A percentile compares a stretch with the other conserved stretches of the same genome.
These are phyloP conservation scores for Andrena chrysosceles DNA, from an alignment of 2,888 invertebrate species.

Conservation along the genomic window DNA sequence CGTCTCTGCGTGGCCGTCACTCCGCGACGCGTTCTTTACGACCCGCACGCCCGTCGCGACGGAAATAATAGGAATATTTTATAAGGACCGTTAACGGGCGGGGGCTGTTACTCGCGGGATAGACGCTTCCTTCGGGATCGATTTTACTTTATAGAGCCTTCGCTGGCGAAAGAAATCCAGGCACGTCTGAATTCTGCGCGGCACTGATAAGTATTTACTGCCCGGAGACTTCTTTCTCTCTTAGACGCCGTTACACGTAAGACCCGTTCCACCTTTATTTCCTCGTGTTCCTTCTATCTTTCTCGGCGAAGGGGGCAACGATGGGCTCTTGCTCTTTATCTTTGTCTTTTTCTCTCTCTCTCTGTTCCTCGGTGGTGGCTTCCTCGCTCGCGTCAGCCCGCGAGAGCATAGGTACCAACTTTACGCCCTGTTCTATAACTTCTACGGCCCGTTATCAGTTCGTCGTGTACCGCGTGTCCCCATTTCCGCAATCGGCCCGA, in stretches of 20 bases:
- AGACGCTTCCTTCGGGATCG: conserved; percentile 53
- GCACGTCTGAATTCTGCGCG: conserved; percentile 68
- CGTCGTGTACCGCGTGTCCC: conserved; percentile 63
- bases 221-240: conserved; percentile 54
- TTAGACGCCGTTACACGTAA: conserved; percentile 9
- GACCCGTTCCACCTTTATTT: conserved; percentile 40
- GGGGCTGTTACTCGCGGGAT: not conserved
- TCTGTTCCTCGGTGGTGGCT: conserved; percentile 11
- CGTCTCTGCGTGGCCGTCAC: conserved; percentile 1
- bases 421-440: conserved; percentile 63
- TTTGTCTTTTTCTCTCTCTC: not conserved
- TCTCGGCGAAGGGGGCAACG: not conserved
- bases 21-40: conserved; percentile 6
- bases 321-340: no score
- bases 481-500: conserved; percentile 57
- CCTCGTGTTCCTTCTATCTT: conserved; percentile 12
- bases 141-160: conserved; percentile 66
- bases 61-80: conserved; percentile 13
- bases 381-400: conserved; percentile 40
- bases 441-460: conserved; percentile 64
- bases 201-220: conserved; percentile 77
- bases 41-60: conserved; percentile 4
- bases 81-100: not conserved
- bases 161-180: conserved; percentile 43
- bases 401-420: conserved; percentile 59